Conservation (phyloP, 2,888 invertebrate species). For the Rutpela maculata region DNA sequence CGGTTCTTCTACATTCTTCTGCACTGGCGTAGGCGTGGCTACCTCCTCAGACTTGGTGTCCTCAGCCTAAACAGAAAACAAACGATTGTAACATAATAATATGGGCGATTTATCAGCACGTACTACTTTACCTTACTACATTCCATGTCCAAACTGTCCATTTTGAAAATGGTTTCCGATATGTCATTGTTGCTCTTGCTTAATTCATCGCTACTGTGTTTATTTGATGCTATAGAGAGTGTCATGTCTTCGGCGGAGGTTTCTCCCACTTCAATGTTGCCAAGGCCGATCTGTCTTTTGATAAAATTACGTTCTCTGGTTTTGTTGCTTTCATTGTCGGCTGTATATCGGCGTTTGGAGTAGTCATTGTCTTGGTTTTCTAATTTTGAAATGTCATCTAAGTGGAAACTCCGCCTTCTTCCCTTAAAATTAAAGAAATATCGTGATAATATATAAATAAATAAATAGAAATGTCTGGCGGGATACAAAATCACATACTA, state of each 20-base stretch:
- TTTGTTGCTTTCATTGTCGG: slow-evolving; percentile 69
- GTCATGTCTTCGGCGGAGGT: slow-evolving; percentile 70
- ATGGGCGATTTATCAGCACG: not conserved
- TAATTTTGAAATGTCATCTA: slow-evolving; percentile 63
- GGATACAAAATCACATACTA: too few relatives aligned
- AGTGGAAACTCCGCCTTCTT: slow-evolving; percentile 70
- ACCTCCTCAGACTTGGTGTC: slow-evolving; percentile 47
- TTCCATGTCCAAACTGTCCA: slow-evolving; percentile 79
- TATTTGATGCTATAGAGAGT: slow-evolving; percentile 67
- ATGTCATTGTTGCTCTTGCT: slow-evolving; percentile 70
- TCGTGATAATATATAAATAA: too few relatives aligned
- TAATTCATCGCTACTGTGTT: slow-evolving; percentile 68
- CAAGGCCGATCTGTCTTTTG: slow-evolving; percentile 71
- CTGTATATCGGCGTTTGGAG: slow-evolving; percentile 77
- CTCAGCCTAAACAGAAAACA: slow-evolving; percentile 44
- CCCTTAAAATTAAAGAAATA: slow-evolving; percentile 59
- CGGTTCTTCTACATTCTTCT: slow-evolving; percentile 53
- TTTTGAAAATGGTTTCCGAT: slow-evolving; percentile 81
- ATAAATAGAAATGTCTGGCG: too few relatives aligned
- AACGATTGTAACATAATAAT: not conserved
- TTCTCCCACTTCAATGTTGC: slow-evolving; percentile 72
- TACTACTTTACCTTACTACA: slow-evolving; percentile 57
- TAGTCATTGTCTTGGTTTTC: slow-evolving; percentile 84
- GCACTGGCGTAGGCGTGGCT: slow-evolving; percentile 26
- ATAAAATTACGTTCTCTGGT: slow-evolving; percentile 71